Base-by-base conservation (phyloP, 2,113 vertebrate genomes). In the Globicephala melas region DNA sequence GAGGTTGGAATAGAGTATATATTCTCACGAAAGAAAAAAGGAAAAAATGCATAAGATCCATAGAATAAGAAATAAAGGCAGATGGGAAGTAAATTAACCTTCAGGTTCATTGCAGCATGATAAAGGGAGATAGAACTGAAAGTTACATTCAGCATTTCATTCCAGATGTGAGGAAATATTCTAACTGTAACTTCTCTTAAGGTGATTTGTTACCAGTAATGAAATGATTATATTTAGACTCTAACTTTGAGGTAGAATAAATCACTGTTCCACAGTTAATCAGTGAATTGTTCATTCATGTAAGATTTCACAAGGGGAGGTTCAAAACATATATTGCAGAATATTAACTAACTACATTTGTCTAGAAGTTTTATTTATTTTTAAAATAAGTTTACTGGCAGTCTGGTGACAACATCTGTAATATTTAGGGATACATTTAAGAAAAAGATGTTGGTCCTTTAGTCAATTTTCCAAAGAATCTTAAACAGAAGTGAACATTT, bases 191-290 rank as follows among this genome's bases (percentile, higher is more conserved):
- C 53, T 70, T 36, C 77, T 96, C 71, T 79, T 94, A 93, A 50
- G 79, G 83, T 94, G 92, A 96, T 93, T 92, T 95, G 95, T 94
- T 90, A 77, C 89, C 87, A 60, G 88, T 97, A 97, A 97, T 88
- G 89, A 95, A 96, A 96, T 97, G 89, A 96, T 95, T 97, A 90
- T 94, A 95, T 95, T 96, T 96, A 92, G 84, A 70, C 74, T 89
- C 18, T 65, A 95, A 92, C 85, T 96, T 87, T 44, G 58, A 80
- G 60, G 91, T 76, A 88, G 81, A 95, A 97, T 97, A 96, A 96
- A 96, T 94, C 93, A 96, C 62, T 38, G 33, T 92, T 96, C 91
- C 70, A 77, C 53, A 84, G 87, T 95, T 95, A 96, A 96, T 96
- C 97, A 96, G 96, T 26, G 88, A 90, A 83, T 95, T 97, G 67